Base-by-base conservation (phyloP, 2,888 invertebrate genomes). In the Platycheirus albimanus region DNA sequence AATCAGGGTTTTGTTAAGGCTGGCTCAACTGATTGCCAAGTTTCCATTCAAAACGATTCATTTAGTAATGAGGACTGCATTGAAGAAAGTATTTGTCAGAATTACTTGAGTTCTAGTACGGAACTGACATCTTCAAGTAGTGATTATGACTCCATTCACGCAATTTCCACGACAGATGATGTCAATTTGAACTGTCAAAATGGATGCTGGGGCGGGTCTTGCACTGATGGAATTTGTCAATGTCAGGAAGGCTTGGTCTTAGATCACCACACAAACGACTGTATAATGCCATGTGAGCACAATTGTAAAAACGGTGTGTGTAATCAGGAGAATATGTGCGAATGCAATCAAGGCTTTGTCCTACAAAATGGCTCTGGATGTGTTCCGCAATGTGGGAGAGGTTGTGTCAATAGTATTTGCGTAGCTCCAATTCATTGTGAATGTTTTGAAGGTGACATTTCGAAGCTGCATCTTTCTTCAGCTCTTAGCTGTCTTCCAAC, bases 371-470 rank as follows among this genome's bases (percentile, higher is more conserved):
- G 83, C 3, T 87, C 86, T 43, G 88, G 88, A 17, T 90, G 90
- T 45, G 86, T 88, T 43, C 88, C 90, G 3, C 87, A 87, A 2
- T 90, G 90, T 67, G 78, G 76, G 2, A 85, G 85, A 3, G 67
- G 87, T 19, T 90, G 90, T 56, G 17, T 88, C 1, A 88, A 88
- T 33, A 90, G 90, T 67, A 86, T 85, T 33, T 90, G 90, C 20
- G 86, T 87, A n/a, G 87, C 86, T 0, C 92, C 92, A 0, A 89
- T 91, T 30, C 87, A 86, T 1, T 93, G 93, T 38, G 87, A 90
- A 38, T 93, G 93, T 79, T 86, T 89, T 43, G 87, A 88, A 10
- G 92, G 92, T 0, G 88, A 90, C 43, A 86, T 86, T 0, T 86
- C 87, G 6, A 86, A 85, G 33, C 3, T 76, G 0, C 58, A 70